Evolutionary conservation across 2,113 vertebrate species (phyloP).

Genomic region (Sminthopsis crassicaudata): DNA sequence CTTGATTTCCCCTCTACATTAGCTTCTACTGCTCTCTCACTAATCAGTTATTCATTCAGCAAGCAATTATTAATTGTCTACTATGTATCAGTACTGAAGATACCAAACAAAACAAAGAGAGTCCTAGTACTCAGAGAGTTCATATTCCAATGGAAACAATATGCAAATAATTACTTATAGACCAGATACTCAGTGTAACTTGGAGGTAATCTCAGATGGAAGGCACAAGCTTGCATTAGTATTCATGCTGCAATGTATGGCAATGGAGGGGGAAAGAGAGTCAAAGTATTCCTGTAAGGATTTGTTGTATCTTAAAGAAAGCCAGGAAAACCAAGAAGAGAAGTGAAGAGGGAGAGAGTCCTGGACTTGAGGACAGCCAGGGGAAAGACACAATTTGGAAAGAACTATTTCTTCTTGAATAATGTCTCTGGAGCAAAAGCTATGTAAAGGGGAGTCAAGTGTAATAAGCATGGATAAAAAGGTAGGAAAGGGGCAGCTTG

Average conservation of each 20-base stretch:
- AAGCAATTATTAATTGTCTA: background rate
- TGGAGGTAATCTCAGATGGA: background rate
- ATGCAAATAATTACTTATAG: background rate
- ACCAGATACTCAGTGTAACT: background rate
- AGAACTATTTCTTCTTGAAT: background rate
- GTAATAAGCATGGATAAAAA: background rate
- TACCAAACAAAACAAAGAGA: background rate
- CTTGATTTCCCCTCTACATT: background rate
- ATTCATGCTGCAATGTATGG: background rate
- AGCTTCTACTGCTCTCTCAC: background rate
- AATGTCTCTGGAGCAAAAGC: background rate
- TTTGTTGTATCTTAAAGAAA: background rate
- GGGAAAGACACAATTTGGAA: background rate
- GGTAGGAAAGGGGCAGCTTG: background rate
- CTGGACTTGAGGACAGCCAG: background rate
- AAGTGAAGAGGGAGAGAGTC: background rate
- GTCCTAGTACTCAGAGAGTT: background rate
- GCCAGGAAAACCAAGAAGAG: background rate
- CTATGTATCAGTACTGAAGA: background rate
- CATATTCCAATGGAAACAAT: background rate
- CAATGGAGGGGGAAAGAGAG: background rate
- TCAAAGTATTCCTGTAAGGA: background rate
- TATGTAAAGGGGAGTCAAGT: background rate
- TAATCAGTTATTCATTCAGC: background rate
- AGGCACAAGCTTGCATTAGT: background rate